These are phyloP conservation scores for Pteropus rufus DNA, from an alignment of 2,797 vertebrate genomes.

Conservation along the genomic window DNA sequence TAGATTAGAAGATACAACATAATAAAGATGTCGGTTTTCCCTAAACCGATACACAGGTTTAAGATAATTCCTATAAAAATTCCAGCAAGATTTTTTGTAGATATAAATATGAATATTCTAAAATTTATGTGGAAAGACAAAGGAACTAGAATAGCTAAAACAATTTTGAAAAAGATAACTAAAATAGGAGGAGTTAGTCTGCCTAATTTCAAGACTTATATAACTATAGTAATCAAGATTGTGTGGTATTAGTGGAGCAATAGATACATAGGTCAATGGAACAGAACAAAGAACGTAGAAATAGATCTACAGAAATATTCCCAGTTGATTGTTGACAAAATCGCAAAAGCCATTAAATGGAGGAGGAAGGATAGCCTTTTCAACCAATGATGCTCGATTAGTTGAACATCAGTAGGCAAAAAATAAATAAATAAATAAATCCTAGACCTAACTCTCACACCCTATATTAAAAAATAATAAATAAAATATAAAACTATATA, in stretches of 20 bases:
- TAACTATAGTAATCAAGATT: neutral
- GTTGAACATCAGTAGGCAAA: neutral
- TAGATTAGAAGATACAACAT: neutral
- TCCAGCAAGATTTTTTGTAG: neutral
- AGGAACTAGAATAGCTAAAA: neutral
- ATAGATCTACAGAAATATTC: neutral
- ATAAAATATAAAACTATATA: neutral
- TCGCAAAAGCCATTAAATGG: conserved; percentile 12
- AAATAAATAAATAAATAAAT: neutral
- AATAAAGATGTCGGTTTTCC: neutral
- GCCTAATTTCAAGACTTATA: neutral
- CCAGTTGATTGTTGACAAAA: neutral
- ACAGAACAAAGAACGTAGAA: neutral
- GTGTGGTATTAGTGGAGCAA: neutral
- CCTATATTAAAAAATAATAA: neutral
- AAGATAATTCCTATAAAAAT: conserved; percentile 19
- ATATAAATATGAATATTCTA: neutral
- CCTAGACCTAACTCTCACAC: neutral
- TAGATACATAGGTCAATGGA: neutral
- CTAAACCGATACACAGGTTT: neutral
- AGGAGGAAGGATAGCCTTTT: conserved; percentile 12
- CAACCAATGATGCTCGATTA: neutral
- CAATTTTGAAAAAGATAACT: neutral
- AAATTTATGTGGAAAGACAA: neutral
- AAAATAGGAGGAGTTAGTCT: neutral